Percentiles rank a stretch among this genome's conserved stretches.
These are phyloP conservation scores for Volucella bombylans DNA, from an alignment of 2,888 invertebrate genomes.

Conservation along the genomic window DNA sequence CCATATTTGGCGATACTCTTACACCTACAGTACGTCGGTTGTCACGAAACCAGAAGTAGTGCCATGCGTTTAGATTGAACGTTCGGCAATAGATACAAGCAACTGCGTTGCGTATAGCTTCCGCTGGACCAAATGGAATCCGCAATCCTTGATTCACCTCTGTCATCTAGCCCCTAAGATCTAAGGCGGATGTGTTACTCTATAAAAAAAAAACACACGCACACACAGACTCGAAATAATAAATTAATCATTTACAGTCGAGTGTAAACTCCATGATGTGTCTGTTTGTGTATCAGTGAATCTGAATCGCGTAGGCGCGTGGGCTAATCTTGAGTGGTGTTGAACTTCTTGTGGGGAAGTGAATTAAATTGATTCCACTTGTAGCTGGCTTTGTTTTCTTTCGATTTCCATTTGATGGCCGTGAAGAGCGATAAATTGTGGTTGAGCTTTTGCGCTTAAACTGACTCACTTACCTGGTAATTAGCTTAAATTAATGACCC, in stretches of 20 bases:
- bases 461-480: slow-evolving; percentile 38
- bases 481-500: slow-evolving; percentile 45
- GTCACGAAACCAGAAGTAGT: slow-evolving; percentile 65
- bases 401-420: slow-evolving; percentile 35
- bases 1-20: slow-evolving; percentile 68
- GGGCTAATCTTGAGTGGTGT: slow-evolving; percentile 40
- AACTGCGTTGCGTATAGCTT: slow-evolving; percentile 43
- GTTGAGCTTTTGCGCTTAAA: slow-evolving; percentile 46
- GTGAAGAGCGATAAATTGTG: slow-evolving; percentile 38
- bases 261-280: slow-evolving; percentile 47
- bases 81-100: slow-evolving; percentile 27
- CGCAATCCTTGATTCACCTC: slow-evolving; percentile 50
- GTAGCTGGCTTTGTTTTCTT: slow-evolving; percentile 32
- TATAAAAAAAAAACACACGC: slow-evolving; percentile 36
- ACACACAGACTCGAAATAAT: slow-evolving; percentile 31
- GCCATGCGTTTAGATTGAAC: slow-evolving; percentile 32
- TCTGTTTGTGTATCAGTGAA: slow-evolving; percentile 37
- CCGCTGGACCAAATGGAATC: slow-evolving; percentile 28
- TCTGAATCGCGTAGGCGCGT: slow-evolving; percentile 32
- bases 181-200: slow-evolving; percentile 66
- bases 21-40: slow-evolving; percentile 52
- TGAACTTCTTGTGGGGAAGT: slow-evolving; percentile 57
- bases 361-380: slow-evolving; percentile 44
- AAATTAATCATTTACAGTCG: slow-evolving; percentile 62
- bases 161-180: slow-evolving; percentile 5